phyloP scores from a whole-genome alignment of 2,888 invertebrate species.

The Drosophila rubida region DNA sequence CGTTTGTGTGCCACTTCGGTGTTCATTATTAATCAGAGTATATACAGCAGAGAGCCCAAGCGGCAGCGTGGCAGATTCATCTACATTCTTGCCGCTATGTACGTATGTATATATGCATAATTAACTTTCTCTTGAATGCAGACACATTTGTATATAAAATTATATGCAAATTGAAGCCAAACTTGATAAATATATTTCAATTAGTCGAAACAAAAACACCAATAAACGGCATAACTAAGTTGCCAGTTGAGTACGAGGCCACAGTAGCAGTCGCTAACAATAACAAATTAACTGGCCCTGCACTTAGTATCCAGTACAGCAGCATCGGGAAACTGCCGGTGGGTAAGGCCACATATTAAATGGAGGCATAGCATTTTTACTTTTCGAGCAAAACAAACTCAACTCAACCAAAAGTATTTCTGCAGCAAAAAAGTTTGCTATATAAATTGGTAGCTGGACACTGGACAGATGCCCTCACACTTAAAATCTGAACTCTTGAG shows the following conservation, averaged over 20 bases:
- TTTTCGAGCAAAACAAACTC: slow-evolving; percentile 57
- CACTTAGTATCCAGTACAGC: slow-evolving; percentile 17
- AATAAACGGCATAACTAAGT: slow-evolving; percentile 3
- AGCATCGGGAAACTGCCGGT: not conserved
- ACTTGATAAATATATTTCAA: slow-evolving; percentile 74
- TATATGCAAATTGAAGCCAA: slow-evolving; percentile 68
- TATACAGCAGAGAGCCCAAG: not conserved
- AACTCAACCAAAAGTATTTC: slow-evolving; percentile 65
- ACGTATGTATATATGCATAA: slow-evolving; percentile 14
- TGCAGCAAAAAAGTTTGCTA: slow-evolving; percentile 48
- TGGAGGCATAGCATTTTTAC: slow-evolving; percentile 68
- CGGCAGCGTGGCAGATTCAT: not conserved
- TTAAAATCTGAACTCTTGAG: slow-evolving; percentile 45
- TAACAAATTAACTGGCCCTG: slow-evolving; percentile 71
- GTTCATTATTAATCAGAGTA: not conserved
- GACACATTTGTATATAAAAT: slow-evolving; percentile 39
- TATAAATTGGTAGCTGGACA: slow-evolving; percentile 64
- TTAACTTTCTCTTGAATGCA: slow-evolving; percentile 32
- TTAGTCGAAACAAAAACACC: slow-evolving; percentile 35
- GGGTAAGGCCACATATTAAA: slow-evolving; percentile 65
- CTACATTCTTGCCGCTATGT: not conserved
- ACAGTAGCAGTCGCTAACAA: slow-evolving; percentile 58
- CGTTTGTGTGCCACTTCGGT: not conserved
- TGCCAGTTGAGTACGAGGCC: slow-evolving; percentile 1
- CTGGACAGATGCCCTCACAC: slow-evolving; percentile 51